These are phyloP conservation scores for Piprites chloris DNA, from an alignment of 2,113 vertebrate genomes.

Conservation along the genomic window DNA sequence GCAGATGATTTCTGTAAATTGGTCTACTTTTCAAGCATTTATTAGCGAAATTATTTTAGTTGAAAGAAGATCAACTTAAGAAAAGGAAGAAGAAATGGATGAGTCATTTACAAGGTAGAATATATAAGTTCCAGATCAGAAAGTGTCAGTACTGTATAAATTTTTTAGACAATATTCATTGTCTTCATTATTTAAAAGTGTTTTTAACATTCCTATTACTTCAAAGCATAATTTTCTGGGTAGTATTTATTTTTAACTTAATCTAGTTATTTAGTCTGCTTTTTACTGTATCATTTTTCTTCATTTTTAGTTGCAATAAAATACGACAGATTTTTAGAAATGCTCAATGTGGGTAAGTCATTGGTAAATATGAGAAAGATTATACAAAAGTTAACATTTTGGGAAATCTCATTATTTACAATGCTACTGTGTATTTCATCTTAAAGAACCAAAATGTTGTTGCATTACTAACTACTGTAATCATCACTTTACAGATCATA, in stretches of 20 bases:
- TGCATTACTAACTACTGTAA: background rate
- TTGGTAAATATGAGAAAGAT: background rate
- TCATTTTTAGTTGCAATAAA: background rate
- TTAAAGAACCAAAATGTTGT: background rate
- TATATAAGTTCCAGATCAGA: background rate
- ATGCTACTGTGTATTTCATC: background rate
- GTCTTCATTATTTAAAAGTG: background rate
- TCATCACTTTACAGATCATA: background rate
- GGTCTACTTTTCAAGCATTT: background rate
- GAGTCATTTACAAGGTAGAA: background rate
- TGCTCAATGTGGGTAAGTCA: background rate
- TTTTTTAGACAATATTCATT: background rate
- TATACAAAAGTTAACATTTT: background rate
- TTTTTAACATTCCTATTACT: background rate
- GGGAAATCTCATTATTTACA: background rate
- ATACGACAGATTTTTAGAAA: background rate
- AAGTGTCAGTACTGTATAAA: background rate
- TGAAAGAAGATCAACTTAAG: background rate
- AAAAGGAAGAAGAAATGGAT: background rate
- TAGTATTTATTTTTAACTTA: background rate
- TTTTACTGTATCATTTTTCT: background rate
- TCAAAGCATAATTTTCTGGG: background rate
- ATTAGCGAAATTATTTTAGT: background rate
- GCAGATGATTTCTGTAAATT: constrained; percentile 1
- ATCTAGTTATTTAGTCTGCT: background rate